These are phyloP conservation scores for Acrocephalus scirpaceus DNA, from an alignment of 2,797 vertebrate genomes.

Conservation along the genomic window DNA sequence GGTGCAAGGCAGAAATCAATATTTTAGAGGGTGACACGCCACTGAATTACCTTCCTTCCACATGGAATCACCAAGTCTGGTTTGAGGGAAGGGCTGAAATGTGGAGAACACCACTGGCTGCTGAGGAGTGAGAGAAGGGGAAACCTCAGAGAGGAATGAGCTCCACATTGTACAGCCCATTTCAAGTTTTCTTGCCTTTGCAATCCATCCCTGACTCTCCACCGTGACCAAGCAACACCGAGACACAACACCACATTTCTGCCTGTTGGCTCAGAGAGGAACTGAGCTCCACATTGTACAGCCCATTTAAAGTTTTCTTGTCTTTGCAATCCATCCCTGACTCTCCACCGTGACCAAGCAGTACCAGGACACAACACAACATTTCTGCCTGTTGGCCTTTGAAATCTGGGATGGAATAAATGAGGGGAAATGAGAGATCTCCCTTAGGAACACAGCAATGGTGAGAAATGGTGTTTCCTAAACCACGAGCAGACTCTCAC, in stretches of 20 bases:
- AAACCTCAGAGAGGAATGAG: neutral
- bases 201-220: neutral
- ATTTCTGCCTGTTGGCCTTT: neutral
- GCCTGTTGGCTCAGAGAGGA: neutral
- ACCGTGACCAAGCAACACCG: neutral
- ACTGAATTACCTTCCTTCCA: neutral
- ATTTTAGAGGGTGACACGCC: neutral
- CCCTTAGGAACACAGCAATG: conserved; percentile 23
- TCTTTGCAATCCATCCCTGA: neutral
- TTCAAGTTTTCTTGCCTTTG: neutral
- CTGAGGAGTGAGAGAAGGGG: accelerated
- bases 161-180: neutral
- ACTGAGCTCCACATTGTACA: neutral
- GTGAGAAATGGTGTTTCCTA: conserved; percentile 31
- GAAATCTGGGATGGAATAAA: conserved; percentile 6
- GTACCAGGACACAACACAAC: neutral
- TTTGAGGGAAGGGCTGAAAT: neutral
- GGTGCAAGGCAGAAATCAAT: neutral
- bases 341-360: neutral
- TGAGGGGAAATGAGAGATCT: neutral
- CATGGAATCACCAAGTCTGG: neutral
- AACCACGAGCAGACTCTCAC: neutral
- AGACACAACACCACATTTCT: neutral
- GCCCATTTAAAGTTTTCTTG: neutral
- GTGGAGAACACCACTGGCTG: neutral